A percentile compares a stretch with the other conserved stretches of the same genome.
phyloP scores from a whole-genome alignment of 2,797 vertebrate genomes.

The Momotus momota region DNA sequence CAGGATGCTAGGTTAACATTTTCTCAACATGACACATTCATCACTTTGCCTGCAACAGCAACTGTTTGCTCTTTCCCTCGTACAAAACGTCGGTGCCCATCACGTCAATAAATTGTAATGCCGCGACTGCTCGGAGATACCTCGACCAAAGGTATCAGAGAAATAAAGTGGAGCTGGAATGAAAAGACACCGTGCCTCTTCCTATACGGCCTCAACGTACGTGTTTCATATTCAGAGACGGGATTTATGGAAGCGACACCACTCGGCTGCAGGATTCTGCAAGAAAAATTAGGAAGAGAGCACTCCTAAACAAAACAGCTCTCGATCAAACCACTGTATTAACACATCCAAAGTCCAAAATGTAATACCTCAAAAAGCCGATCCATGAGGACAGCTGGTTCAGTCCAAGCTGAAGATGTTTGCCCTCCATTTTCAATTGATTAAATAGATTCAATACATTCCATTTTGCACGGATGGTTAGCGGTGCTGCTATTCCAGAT shows the following conservation, averaged over 20 bases:
- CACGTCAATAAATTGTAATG: not conserved
- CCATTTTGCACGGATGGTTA: constrained; percentile 39
- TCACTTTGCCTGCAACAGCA: not conserved
- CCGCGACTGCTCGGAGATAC: not conserved
- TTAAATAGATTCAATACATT: constrained; percentile 15
- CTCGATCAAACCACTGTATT: not conserved
- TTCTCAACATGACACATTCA: not conserved
- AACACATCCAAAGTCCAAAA: not conserved
- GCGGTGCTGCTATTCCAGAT: constrained; percentile 21
- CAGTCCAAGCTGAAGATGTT: not conserved
- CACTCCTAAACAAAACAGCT: not conserved
- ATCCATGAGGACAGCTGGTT: not conserved
- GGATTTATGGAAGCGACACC: not conserved
- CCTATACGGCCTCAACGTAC: not conserved
- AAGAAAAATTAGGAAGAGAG: not conserved
- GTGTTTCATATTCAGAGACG: not conserved
- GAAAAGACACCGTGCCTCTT: not conserved
- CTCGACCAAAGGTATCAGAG: not conserved
- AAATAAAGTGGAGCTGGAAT: not conserved
- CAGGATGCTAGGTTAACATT: not conserved
- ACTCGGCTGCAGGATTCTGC: not conserved
- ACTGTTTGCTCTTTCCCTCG: not conserved
- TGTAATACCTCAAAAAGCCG: not conserved
- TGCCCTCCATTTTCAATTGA: constrained; percentile 27
- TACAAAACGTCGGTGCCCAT: not conserved